Percentiles rank a stretch among this genome's conserved stretches.
Conservation (phyloP, 2,797 vertebrate species). For the Sebastes matsubarae region DNA sequence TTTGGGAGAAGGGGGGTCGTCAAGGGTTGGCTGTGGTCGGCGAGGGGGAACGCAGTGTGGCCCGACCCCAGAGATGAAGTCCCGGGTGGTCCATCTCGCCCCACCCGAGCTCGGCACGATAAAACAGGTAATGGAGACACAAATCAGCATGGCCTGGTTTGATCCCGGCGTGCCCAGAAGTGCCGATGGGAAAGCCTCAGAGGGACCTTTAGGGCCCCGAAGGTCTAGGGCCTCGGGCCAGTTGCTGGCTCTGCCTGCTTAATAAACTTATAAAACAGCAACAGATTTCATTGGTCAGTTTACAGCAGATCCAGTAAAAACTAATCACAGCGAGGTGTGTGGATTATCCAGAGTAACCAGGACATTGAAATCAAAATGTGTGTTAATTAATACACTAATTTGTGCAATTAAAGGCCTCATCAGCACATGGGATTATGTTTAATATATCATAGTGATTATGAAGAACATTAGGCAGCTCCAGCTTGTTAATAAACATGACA, state of each 20-base stretch:
- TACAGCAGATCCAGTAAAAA: not conserved
- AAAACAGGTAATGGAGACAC: not conserved
- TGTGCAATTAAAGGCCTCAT: constrained; percentile 25
- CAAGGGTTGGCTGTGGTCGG: no score
- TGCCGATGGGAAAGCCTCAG: not conserved
- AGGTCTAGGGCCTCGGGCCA: not conserved
- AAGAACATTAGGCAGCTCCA: constrained; percentile 3
- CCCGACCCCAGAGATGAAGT: no score
- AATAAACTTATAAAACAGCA: not conserved
- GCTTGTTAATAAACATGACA: constrained; percentile 2
- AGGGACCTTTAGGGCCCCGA: no score
- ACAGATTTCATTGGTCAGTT: not conserved
- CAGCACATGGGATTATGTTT: constrained; percentile 22
- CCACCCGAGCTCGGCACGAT: no score
- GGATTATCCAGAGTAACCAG: not conserved
- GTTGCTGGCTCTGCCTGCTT: not conserved
- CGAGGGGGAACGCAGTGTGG: no score
- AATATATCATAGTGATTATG: constrained; percentile 21
- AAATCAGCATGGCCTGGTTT: not conserved
- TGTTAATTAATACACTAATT: constrained; percentile 4
- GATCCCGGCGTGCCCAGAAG: not conserved
- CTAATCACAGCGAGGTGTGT: not conserved
- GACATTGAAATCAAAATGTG: not conserved
- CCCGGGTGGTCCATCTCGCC: no score
- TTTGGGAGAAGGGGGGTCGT: no score